Conservation (phyloP, 2,797 vertebrate genomes). For the Monodelphis domestica region DNA sequence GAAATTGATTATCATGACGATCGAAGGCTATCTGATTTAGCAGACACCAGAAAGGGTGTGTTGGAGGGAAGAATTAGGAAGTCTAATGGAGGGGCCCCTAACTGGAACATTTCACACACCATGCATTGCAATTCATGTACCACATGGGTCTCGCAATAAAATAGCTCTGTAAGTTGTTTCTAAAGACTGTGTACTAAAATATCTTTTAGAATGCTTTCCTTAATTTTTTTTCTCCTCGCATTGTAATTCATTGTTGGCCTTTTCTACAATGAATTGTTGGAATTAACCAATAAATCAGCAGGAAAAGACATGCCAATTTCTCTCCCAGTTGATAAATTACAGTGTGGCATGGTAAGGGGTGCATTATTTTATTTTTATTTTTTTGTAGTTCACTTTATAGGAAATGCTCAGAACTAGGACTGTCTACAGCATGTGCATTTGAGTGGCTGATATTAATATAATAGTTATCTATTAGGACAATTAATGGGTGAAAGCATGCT, state of each 20-base stretch:
- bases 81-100: neutral
- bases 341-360: conserved; percentile 78
- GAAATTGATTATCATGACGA: neutral
- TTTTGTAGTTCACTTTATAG: conserved; percentile 70
- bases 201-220: conserved; percentile 81
- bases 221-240: conserved; percentile 82
- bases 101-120: neutral
- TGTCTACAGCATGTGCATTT: conserved; percentile 57
- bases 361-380: conserved; percentile 77
- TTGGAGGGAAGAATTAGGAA: conserved; percentile 9
- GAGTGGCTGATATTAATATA: conserved; percentile 62
- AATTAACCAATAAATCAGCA: conserved; percentile 89
- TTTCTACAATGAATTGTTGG: conserved; percentile 87
- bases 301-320: conserved; percentile 89
- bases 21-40: neutral
- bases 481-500: conserved; percentile 37
- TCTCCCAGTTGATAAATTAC: conserved; percentile 88
- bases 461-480: conserved; percentile 50
- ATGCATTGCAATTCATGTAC: conserved; percentile 1
- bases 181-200: conserved; percentile 76
- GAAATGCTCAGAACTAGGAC: conserved; percentile 70
- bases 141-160: conserved; percentile 40
- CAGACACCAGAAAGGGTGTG: neutral
- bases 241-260: conserved; percentile 89
- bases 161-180: conserved; percentile 77